Conservation (phyloP, 2,797 vertebrate species). For the Dryobates pubescens region DNA sequence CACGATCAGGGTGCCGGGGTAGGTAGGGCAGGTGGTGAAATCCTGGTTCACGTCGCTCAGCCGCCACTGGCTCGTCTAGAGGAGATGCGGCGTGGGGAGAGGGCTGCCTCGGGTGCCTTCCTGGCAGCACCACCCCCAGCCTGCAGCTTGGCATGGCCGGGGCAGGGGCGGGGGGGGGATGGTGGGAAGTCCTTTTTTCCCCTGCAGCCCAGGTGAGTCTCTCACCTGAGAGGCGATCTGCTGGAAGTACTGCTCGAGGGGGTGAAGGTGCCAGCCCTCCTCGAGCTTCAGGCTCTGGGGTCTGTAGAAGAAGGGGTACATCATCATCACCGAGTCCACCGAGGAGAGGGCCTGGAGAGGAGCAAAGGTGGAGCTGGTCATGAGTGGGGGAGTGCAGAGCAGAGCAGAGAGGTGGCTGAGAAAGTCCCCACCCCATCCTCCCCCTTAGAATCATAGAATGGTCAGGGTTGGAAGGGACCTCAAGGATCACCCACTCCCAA, state of each 20-base stretch:
- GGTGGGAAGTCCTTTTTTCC: not conserved
- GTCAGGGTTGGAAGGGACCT: too few relatives aligned
- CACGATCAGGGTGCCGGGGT: constrained; percentile 80
- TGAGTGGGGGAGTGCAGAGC: not conserved
- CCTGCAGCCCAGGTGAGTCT: not conserved
- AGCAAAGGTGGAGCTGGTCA: not conserved
- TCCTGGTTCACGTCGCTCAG: constrained; percentile 83
- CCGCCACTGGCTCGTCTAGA: constrained; percentile 85
- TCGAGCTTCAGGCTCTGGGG: constrained; percentile 76
- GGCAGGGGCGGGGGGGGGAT: too few relatives aligned
- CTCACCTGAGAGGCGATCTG: constrained; percentile 79
- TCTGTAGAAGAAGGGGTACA: constrained; percentile 91
- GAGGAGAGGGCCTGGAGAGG: constrained; percentile 84
- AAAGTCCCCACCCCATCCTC: not conserved
- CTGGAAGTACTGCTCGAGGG: constrained; percentile 75
- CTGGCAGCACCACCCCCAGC: not conserved
- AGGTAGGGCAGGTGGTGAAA: constrained; percentile 82
- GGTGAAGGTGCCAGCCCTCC: constrained; percentile 80
- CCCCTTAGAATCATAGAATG: too few relatives aligned
- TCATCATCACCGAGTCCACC: constrained; percentile 82
- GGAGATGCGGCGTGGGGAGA: rapidly evolving
- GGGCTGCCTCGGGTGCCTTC: not conserved
- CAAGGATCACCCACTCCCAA: too few relatives aligned
- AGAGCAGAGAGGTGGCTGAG: not conserved
- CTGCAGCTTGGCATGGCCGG: rapidly evolving